Conservation (phyloP, 1,140 invertebrate genomes). For the Adelges cooleyi region DNA sequence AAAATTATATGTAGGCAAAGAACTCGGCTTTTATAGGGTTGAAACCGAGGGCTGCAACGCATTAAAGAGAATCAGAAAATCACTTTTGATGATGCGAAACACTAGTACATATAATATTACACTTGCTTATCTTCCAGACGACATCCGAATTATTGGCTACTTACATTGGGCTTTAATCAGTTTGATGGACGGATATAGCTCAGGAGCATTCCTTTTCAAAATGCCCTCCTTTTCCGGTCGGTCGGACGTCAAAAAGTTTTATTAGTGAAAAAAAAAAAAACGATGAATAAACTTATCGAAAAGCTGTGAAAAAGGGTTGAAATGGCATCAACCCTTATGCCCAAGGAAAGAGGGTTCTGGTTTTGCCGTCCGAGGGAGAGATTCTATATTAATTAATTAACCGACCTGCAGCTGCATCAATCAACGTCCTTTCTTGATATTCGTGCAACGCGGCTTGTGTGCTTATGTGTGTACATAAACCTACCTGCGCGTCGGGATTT, state of each 20-base stretch:
- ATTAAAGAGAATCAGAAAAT: no score
- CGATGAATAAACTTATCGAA: conserved; percentile 23
- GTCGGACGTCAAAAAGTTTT: conserved; percentile 19
- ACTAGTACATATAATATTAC: no score
- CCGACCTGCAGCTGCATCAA: conserved; percentile 16
- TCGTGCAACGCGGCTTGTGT: not conserved
- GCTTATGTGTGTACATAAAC: not conserved
- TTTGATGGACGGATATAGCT: conserved; percentile 4
- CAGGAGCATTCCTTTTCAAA: conserved; percentile 8
- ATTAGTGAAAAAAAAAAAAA: not conserved
- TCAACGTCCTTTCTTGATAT: conserved; percentile 25
- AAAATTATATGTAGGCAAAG: no score
- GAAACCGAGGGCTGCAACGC: no score
- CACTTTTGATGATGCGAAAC: no score
- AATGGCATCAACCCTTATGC: conserved; percentile 12
- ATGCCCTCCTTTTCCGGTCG: conserved; percentile 22
- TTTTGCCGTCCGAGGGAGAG: conserved; percentile 4
- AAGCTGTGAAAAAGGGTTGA: conserved; percentile 27
- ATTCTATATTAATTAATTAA: conserved; percentile 28
- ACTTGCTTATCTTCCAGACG: conserved; percentile 6
- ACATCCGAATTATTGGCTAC: conserved; percentile 18
- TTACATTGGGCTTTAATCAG: conserved; percentile 20
- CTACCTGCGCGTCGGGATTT: not conserved
- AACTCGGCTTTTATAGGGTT: no score
- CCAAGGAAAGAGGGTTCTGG: conserved; percentile 13